A percentile compares a stretch with the other conserved stretches of the same genome.
phyloP scores from a whole-genome alignment of 2,888 invertebrate species.

The Tipula lateralis region DNA sequence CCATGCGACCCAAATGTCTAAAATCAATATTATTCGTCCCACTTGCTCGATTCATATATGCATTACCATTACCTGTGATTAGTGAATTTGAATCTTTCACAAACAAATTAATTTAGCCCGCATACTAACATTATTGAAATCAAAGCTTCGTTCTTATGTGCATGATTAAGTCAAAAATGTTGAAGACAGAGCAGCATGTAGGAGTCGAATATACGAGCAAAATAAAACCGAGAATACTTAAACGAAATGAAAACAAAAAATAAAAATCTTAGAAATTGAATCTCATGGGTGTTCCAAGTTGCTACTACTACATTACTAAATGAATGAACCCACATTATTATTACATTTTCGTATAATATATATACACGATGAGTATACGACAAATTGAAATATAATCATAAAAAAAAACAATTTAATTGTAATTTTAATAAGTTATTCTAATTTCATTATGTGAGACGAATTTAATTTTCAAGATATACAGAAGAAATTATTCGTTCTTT shows the following conservation, averaged over 20 bases:
- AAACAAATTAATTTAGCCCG: no score
- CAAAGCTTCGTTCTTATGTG: background rate
- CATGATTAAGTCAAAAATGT: background rate
- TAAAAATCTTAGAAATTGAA: background rate
- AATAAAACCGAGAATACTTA: background rate
- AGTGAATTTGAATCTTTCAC: no score
- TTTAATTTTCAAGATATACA: background rate
- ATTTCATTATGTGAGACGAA: slow-evolving; percentile 19
- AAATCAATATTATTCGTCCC: no score
- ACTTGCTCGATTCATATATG: no score
- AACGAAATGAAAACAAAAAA: background rate
- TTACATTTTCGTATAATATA: background rate
- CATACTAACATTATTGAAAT: no score
- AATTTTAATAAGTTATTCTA: slow-evolving; percentile 24
- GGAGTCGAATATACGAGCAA: background rate
- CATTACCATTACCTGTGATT: no score
- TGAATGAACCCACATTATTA: slow-evolving; percentile 13
- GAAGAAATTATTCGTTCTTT: background rate
- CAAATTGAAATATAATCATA: slow-evolving; percentile 13
- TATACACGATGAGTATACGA: background rate
- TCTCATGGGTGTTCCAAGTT: slow-evolving; percentile 8
- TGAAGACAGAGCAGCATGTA: background rate
- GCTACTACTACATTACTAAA: background rate
- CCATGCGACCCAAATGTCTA: no score
- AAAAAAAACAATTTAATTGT: slow-evolving; percentile 12